Evolutionary conservation across 53 echinoderm and acorn worm species (phyloP).

Genomic region (Mesocentrotus franciscanus): DNA sequence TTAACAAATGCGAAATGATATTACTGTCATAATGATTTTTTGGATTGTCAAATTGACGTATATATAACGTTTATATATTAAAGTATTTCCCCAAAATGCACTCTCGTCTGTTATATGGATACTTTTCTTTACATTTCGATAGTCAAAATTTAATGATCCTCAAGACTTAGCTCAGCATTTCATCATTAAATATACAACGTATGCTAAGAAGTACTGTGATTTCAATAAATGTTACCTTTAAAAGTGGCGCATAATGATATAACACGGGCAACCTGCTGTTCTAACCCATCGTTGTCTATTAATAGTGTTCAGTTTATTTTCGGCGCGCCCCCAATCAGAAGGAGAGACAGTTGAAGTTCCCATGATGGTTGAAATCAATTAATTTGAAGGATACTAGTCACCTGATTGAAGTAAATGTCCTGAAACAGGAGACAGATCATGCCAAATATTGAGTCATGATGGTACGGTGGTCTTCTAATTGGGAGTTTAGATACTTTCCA

Average conservation of each 20-base stretch:
- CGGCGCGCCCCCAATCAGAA: neutral
- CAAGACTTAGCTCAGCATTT: neutral
- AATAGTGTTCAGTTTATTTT: neutral
- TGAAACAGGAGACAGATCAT: neutral
- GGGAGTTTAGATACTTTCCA: neutral
- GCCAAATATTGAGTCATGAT: neutral
- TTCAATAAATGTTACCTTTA: neutral
- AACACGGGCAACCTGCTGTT: neutral
- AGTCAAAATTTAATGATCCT: too few species aligned
- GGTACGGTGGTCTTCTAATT: neutral
- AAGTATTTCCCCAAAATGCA: too few species aligned
- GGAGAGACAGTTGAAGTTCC: conserved; percentile 6
- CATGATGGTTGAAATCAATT: neutral
- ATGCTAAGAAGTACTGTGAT: neutral
- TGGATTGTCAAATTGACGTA: too few species aligned
- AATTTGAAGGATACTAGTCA: conserved; percentile 3
- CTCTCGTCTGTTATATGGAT: too few species aligned
- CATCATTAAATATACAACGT: neutral
- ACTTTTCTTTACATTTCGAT: too few species aligned
- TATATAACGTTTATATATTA: too few species aligned
- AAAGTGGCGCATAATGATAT: neutral
- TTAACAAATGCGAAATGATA: too few species aligned
- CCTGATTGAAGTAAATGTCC: neutral
- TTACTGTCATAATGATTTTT: too few species aligned
- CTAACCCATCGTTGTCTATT: neutral